Percentiles rank a stretch among this genome's conserved stretches.
These are phyloP conservation scores for Premnoplex brunnescens DNA, from an alignment of 2,797 vertebrate genomes.

Conservation along the genomic window DNA sequence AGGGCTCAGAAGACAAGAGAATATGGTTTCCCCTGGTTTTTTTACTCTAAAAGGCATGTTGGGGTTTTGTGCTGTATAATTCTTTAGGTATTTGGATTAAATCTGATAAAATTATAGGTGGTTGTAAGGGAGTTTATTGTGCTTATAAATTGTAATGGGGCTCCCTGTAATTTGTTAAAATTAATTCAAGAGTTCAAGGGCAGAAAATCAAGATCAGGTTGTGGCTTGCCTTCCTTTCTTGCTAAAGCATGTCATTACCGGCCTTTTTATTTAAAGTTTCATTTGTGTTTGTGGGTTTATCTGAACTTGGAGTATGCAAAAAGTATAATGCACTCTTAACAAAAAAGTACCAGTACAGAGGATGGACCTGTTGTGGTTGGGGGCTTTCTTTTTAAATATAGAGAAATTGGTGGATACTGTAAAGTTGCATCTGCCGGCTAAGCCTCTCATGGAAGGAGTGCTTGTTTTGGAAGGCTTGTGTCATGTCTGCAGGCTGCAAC, in stretches of 20 bases:
- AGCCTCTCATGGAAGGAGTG: neutral
- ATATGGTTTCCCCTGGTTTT: neutral
- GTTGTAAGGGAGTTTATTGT: conserved; percentile 74
- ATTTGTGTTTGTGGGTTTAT: conserved; percentile 55
- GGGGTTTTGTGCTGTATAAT: conserved; percentile 52
- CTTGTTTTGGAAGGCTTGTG: conserved; percentile 4
- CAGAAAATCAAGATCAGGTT: conserved; percentile 70
- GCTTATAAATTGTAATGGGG: conserved; percentile 66
- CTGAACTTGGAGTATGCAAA: conserved; percentile 62
- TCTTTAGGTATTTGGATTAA: conserved; percentile 69
- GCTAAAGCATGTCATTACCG: conserved; percentile 63
- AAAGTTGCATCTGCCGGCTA: neutral
- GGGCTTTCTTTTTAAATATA: neutral
- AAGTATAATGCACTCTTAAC: neutral
- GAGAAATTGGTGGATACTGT: neutral
- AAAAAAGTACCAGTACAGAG: neutral
- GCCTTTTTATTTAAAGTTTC: conserved; percentile 50
- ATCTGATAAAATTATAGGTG: conserved; percentile 75
- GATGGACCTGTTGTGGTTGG: neutral
- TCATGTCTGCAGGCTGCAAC: neutral
- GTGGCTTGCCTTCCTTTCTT: conserved; percentile 63
- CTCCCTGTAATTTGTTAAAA: conserved; percentile 82
- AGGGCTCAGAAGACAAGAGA: neutral
- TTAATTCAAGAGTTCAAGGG: conserved; percentile 77
- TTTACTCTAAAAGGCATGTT: neutral